Percentiles rank a stretch among this genome's conserved stretches.
phyloP scores from a whole-genome alignment of 2,113 vertebrate genomes.

The Tauraco erythrolophus region DNA sequence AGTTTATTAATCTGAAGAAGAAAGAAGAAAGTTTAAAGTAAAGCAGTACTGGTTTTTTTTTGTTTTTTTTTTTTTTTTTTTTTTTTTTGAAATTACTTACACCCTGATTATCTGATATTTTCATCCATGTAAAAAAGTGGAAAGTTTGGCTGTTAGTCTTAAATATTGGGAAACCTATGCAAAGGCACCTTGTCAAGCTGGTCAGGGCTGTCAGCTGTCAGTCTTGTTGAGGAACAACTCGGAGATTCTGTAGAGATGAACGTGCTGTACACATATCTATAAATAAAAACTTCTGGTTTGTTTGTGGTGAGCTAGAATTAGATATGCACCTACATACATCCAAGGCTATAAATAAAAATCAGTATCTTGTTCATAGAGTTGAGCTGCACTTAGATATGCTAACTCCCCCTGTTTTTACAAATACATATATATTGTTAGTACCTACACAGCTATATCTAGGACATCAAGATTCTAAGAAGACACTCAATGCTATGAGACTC shows the following conservation, averaged over 20 bases:
- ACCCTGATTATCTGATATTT: not conserved
- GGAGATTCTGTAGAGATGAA: not conserved
- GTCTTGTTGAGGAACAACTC: not conserved
- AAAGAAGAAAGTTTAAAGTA: not conserved
- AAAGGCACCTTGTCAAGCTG: not conserved
- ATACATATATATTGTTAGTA: not conserved
- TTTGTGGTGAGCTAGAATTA: slow-evolving; percentile 22
- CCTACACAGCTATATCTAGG: not conserved
- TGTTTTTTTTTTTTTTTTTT: not conserved
- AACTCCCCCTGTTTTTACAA: not conserved
- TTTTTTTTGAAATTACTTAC: not conserved
- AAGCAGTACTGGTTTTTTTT: not conserved
- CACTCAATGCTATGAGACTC: not conserved
- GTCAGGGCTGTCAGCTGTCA: slow-evolving; percentile 35
- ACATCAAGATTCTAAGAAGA: not conserved
- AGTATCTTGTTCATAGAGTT: not conserved
- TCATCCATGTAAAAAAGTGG: not conserved
- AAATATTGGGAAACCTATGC: not conserved
- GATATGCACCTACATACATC: not conserved
- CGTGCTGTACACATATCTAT: not conserved
- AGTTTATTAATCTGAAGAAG: not conserved
- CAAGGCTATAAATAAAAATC: slow-evolving; percentile 35
- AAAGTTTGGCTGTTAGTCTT: not conserved
- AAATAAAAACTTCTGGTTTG: not conserved
- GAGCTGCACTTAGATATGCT: not conserved